A percentile compares a stretch with the other conserved stretches of the same genome.
Evolutionary conservation across 2,888 invertebrate species (phyloP).

Genomic region (Anthoptus insignis): DNA sequence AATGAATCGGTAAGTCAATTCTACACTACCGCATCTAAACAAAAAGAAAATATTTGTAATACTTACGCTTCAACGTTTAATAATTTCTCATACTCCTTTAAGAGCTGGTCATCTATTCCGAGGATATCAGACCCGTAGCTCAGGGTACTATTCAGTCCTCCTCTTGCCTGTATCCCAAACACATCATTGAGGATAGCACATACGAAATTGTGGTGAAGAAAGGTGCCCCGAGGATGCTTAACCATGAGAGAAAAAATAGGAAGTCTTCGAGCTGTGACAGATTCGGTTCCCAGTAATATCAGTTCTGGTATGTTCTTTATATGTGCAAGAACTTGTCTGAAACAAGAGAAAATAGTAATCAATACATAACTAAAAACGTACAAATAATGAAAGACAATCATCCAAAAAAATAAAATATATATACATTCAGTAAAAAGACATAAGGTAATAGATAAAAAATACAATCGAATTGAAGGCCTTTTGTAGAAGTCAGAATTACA

Average conservation of each 20-base stretch:
- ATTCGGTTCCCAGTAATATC: conserved; percentile 91
- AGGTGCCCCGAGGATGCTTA: conserved; percentile 93
- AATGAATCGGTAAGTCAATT: not conserved
- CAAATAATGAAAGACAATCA: no score
- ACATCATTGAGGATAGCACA: conserved; percentile 96
- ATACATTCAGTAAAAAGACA: no score
- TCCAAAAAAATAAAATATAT: no score
- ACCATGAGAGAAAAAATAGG: conserved; percentile 96
- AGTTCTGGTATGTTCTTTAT: conserved; percentile 93
- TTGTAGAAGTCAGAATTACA: no score
- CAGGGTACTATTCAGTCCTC: conserved; percentile 93
- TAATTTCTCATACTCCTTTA: conserved; percentile 91
- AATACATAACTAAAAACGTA: no score
- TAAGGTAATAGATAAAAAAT: no score
- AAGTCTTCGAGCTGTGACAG: conserved; percentile 89
- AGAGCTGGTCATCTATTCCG: conserved; percentile 93
- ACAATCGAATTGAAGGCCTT: no score
- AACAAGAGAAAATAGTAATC: conserved; percentile 64
- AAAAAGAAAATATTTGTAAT: conserved; percentile 2
- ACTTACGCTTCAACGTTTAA: conserved; percentile 81
- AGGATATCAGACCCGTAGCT: conserved; percentile 95
- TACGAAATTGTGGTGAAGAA: conserved; percentile 96
- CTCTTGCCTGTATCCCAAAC: conserved; percentile 96
- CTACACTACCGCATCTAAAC: no score
- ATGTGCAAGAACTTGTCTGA: conserved; percentile 93